Percentiles rank a stretch among this genome's conserved stretches.
Conservation (phyloP, 2,113 vertebrate genomes). For the Ictidomys tridecemlineatus region DNA sequence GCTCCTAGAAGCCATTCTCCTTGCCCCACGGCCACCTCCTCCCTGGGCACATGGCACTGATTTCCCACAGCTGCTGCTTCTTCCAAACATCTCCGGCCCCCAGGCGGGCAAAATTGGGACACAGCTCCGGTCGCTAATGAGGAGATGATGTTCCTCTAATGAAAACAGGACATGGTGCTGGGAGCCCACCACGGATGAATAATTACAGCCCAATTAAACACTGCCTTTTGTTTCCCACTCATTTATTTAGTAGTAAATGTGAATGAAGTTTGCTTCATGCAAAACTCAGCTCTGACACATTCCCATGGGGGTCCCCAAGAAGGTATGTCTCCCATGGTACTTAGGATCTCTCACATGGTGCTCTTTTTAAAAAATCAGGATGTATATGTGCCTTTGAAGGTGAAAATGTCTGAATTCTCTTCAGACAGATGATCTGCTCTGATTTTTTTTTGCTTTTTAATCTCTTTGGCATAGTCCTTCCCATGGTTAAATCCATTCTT, state of each 20-base stretch:
- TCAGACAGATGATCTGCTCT: not conserved
- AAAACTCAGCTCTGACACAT: slow-evolving; percentile 39
- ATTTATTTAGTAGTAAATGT: slow-evolving; percentile 42
- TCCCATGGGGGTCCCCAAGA: not conserved
- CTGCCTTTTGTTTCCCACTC: slow-evolving; percentile 26
- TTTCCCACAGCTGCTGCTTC: not conserved
- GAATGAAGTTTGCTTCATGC: slow-evolving; percentile 47
- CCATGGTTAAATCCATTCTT: slow-evolving; percentile 22
- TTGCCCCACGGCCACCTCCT: not conserved
- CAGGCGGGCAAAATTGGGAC: slow-evolving; percentile 35
- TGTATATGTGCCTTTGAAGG: not conserved
- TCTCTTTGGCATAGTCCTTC: not conserved
- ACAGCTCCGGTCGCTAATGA: slow-evolving; percentile 4
- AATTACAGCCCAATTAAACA: slow-evolving; percentile 66
- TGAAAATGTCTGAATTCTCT: slow-evolving; percentile 27
- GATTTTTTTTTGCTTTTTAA: not conserved
- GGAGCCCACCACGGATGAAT: slow-evolving; percentile 57
- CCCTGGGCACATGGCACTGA: not conserved
- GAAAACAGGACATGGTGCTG: slow-evolving; percentile 41
- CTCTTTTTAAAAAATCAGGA: not conserved
- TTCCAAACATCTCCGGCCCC: not conserved
- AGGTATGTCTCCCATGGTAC: not conserved
- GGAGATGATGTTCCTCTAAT: slow-evolving; percentile 64
- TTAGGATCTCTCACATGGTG: not conserved
- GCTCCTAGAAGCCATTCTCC: not conserved